Conservation (phyloP, 2,113 vertebrate species). For the Propithecus coquereli region DNA sequence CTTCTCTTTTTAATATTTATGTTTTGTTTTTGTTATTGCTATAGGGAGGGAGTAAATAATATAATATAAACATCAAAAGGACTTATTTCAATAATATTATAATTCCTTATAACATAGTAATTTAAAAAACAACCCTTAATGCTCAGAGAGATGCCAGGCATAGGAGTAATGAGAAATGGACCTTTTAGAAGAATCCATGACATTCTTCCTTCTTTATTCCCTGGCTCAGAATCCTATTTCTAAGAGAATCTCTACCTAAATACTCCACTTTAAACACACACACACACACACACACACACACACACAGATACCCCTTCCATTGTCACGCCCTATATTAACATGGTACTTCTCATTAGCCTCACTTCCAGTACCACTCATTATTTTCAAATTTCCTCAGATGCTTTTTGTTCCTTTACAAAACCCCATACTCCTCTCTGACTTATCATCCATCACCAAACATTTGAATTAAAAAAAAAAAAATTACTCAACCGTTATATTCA, state of each 20-base stretch:
- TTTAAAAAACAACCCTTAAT: not conserved
- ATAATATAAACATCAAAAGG: not conserved
- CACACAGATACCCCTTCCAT: not conserved
- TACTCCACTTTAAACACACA: not conserved
- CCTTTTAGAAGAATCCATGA: not conserved
- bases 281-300: not conserved
- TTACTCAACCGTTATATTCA: not conserved
- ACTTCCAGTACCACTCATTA: not conserved
- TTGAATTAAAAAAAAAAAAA: constrained; percentile 6
- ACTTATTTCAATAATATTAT: not conserved
- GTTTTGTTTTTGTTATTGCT: not conserved
- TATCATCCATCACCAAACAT: constrained; percentile 15
- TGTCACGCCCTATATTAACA: not conserved
- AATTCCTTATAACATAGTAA: not conserved
- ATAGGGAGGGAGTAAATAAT: not conserved
- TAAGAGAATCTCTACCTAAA: not conserved
- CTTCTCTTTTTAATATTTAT: not conserved
- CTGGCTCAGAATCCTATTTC: not conserved
- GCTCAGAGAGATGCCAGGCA: not conserved
- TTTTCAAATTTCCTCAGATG: constrained; percentile 27
- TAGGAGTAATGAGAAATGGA: not conserved
- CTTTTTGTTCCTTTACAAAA: constrained; percentile 39
- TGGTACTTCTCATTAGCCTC: not conserved
- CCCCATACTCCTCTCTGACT: not conserved
- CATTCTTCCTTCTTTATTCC: not conserved